Base-by-base conservation (phyloP, 2,113 vertebrate species). In the Lipophrys pholis region DNA sequence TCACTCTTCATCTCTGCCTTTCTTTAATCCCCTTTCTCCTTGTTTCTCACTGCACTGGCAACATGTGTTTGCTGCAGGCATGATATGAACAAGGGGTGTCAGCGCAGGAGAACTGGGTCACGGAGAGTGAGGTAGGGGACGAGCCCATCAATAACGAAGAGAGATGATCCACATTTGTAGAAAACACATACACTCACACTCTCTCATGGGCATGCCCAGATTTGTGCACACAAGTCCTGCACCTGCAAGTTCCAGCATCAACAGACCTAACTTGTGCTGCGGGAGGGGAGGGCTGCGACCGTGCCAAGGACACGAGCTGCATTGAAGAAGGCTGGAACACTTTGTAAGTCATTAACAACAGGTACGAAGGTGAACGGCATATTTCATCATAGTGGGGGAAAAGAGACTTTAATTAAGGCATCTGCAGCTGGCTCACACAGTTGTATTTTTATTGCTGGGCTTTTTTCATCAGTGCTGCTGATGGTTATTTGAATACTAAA, bases 61-160 rank as follows among this genome's bases (percentile, higher is more conserved):
- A 84, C 83, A 82, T 73, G 78, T 69, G 72, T 81, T 82, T 73
- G 66, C 86, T 88, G 85, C 80, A 63, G 83, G 87, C 76, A 9
- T 64, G 78, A 83, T 79, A 78, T 80, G 76, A 87, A 76, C 73
- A 63, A 45, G 57, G 58, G 80, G 76, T 76, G 81, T 89, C 84
- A 87, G 81, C 73, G 11, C 60, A 70, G 42, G 5, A 80, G 71
- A 93, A 91, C 76, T 93, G 88, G 93, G 91, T 91, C 89, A 92
- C 1, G 45, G 80, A 58, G 77, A 84, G 55, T 76, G 81, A 82
- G 45, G 63, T 78, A 77, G 55, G 55, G 76, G 78, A 84, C 53
- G 62, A 85, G 82, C 69, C 86, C 89, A 90, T 91, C 81, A 81
- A 88, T 90, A 86, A 89, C 61, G 7, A 77, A 78, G 78, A 80